Evolutionary conservation across 2,797 vertebrate genomes (phyloP).

Genomic region (Taeniopygia guttata): DNA sequence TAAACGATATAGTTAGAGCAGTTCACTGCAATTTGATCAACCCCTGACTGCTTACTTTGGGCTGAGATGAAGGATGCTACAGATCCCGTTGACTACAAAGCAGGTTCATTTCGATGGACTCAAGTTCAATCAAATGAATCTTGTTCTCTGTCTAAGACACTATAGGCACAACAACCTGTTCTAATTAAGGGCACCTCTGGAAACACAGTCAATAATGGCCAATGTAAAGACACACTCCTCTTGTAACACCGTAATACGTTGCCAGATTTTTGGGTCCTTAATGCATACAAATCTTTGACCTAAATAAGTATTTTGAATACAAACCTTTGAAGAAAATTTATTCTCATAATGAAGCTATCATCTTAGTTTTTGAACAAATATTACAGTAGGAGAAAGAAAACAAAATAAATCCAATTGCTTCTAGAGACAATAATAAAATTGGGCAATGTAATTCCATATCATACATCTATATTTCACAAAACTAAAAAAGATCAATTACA

Average conservation of each 20-base stretch:
- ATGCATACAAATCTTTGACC: background rate
- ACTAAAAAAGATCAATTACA: slow-evolving; percentile 5
- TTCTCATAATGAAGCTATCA: background rate
- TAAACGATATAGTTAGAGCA: background rate
- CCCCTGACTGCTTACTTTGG: background rate
- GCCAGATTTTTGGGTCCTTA: background rate
- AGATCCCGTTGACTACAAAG: background rate
- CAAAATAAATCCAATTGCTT: background rate
- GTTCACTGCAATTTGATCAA: background rate
- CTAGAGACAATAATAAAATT: slow-evolving; percentile 1
- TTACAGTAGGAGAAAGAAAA: background rate
- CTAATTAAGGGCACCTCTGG: background rate
- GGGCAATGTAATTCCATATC: background rate
- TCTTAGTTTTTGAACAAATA: background rate
- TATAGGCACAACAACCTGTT: background rate
- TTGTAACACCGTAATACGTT: background rate
- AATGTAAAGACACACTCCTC: background rate
- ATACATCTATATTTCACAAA: background rate
- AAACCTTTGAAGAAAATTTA: background rate
- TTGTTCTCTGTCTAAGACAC: background rate
- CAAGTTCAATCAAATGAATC: background rate
- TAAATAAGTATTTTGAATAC: background rate
- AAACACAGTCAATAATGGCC: background rate
- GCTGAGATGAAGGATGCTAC: background rate
- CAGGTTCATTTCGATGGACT: background rate